phyloP scores from a whole-genome alignment of 2,113 vertebrate species.

The Ailuropoda melanoleuca region DNA sequence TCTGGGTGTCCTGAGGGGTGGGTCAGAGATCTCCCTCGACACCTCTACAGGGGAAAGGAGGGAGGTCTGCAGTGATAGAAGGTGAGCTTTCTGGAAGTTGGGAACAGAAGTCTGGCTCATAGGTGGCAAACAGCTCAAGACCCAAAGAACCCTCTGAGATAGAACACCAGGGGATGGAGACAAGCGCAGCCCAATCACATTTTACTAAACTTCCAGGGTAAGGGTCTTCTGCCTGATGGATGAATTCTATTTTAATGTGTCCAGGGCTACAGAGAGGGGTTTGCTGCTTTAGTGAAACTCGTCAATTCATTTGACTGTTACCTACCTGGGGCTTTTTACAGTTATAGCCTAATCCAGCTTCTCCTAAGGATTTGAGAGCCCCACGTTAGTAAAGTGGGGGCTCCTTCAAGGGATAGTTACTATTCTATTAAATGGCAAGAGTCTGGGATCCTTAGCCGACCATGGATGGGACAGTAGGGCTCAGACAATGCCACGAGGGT shows the following conservation, averaged over 20 bases:
- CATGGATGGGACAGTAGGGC: neutral
- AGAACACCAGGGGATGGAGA: neutral
- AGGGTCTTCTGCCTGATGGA: neutral
- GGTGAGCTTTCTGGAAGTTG: neutral
- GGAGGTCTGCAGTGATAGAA: neutral
- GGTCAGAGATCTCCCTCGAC: neutral
- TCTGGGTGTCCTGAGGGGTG: neutral
- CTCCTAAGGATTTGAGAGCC: neutral
- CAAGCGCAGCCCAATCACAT: neutral
- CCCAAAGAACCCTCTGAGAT: too few relatives aligned
- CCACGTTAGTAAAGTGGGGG: neutral
- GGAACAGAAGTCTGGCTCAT: neutral
- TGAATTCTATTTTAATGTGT: neutral
- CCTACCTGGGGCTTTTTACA: neutral
- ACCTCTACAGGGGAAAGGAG: neutral
- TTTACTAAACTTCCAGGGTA: neutral
- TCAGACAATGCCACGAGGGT: fast-evolving
- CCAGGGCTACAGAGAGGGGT: neutral
- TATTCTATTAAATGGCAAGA: neutral
- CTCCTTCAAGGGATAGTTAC: neutral
- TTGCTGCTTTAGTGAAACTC: neutral
- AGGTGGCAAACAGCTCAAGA: neutral
- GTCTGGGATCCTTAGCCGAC: neutral
- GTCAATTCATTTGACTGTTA: neutral
- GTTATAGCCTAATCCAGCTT: neutral